A percentile compares a stretch with the other conserved stretches of the same genome.
These are phyloP conservation scores for Hyla sarda DNA, from an alignment of 2,113 vertebrate species.

Conservation along the genomic window DNA sequence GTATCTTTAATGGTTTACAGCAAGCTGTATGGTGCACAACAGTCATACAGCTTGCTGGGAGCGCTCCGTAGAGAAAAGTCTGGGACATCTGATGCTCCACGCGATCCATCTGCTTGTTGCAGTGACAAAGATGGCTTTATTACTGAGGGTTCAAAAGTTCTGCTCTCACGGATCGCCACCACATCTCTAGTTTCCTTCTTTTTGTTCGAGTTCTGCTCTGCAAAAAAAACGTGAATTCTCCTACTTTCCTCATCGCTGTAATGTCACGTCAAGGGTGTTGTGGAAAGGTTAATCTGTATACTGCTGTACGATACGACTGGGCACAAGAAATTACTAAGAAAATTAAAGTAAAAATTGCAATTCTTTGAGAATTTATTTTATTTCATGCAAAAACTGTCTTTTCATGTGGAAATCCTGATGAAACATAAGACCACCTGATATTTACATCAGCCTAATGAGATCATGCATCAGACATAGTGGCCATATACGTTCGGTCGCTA, in stretches of 20 bases:
- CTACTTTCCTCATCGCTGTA: background rate
- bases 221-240: background rate
- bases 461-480: too few relatives aligned
- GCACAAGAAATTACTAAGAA: background rate
- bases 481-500: too few relatives aligned
- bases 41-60: conserved; percentile 25
- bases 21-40: too few relatives aligned
- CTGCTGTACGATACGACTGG: too few relatives aligned
- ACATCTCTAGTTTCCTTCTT: conserved; percentile 66
- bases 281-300: background rate
- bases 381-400: background rate
- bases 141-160: conserved; percentile 65
- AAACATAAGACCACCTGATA: too few relatives aligned
- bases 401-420: too few relatives aligned
- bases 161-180: conserved; percentile 59
- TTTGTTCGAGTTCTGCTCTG: background rate
- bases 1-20: too few relatives aligned
- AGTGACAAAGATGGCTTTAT: conserved; percentile 71
- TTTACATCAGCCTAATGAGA: too few relatives aligned
- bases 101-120: conserved; percentile 55
- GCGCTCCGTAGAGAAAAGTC: conserved; percentile 49
- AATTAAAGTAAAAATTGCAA: background rate
- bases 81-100: conserved; percentile 62
- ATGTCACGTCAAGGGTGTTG: background rate
- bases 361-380: background rate